phyloP scores from a whole-genome alignment of 1,140 invertebrate genomes.

The Muscidifurax raptorellus region DNA sequence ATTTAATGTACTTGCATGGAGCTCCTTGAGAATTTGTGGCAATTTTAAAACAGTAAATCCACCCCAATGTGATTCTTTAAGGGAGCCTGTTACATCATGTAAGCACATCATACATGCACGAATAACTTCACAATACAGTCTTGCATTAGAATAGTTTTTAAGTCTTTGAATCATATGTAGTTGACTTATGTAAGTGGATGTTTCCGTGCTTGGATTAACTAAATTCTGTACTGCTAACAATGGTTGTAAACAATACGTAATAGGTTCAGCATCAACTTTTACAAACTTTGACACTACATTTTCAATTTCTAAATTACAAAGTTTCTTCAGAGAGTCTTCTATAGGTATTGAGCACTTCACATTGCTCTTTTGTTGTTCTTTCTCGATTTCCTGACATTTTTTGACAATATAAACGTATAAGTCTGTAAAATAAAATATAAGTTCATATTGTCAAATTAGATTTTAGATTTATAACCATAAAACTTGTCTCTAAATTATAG shows the following conservation, averaged over 20 bases:
- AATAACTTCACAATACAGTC: conserved; percentile 92
- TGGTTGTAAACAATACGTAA: conserved; percentile 86
- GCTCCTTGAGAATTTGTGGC: conserved; percentile 84
- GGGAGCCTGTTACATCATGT: conserved; percentile 84
- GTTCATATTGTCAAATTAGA: neutral
- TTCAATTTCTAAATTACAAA: conserved; percentile 80
- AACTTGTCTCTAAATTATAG: neutral
- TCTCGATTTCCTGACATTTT: conserved; percentile 84
- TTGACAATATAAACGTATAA: conserved; percentile 82
- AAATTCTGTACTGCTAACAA: conserved; percentile 84
- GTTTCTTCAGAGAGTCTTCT: conserved; percentile 79
- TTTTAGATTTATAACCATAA: no score
- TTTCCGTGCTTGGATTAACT: conserved; percentile 85
- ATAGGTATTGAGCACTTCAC: conserved; percentile 77
- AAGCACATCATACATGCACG: conserved; percentile 92
- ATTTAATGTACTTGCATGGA: conserved; percentile 77
- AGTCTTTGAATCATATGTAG: conserved; percentile 88
- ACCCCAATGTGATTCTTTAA: conserved; percentile 92
- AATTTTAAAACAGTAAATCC: conserved; percentile 95
- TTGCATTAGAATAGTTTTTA: conserved; percentile 82
- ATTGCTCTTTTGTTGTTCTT: conserved; percentile 78
- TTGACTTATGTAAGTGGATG: conserved; percentile 86
- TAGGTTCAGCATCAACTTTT: conserved; percentile 79
- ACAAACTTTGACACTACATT: conserved; percentile 75
- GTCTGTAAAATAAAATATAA: conserved; percentile 68